Base-by-base conservation (phyloP, 2,113 vertebrate species). In the Cheilinus undulatus region DNA sequence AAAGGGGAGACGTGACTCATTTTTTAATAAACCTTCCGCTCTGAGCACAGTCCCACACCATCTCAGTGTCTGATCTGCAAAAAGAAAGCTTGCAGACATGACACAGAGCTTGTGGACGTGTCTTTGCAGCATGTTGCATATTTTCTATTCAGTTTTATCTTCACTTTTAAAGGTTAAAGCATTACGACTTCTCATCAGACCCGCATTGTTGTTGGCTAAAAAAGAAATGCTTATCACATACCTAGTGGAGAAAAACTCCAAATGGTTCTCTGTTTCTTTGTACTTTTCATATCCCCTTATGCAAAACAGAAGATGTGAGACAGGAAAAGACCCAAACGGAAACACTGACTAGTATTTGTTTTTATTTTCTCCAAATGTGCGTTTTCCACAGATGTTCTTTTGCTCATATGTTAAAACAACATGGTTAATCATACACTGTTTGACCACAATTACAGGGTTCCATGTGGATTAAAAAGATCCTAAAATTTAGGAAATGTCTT, bases 391-490 rank as follows among this genome's bases (percentile, higher is more conserved):
- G 42, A 13, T 10, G 42, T 24, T 73, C 19, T 67, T 69, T 60
- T 58, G 42, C 32, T 22, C 63, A 70, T 46, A 62, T 59, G 75
- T 54, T 45, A 15, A 62, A 80, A 78, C 58, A 62, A 63, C 61
- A 52, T 65, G 28, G 15, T 48, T 46, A n/a, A 56, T n/a, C n/a
- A n/a, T n/a, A n/a, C n/a, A n/a, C n/a, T n/a, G n/a, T n/a, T n/a
- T n/a, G n/a, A n/a, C n/a, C n/a, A n/a, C n/a, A n/a, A n/a, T n/a
- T n/a, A n/a, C n/a, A n/a, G n/a, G n/a, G n/a, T n/a, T n/a, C n/a
- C n/a, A n/a, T n/a, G n/a, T n/a, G n/a, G n/a, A n/a, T n/a, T n/a
- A n/a, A n/a, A n/a, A n/a, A n/a, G n/a, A n/a, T n/a, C n/a, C n/a
- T n/a, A n/a, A n/a, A n/a, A n/a, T n/a, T n/a, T n/a, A n/a, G n/a